phyloP scores from a whole-genome alignment of 2,888 invertebrate species.

The Epiblema foenella region DNA sequence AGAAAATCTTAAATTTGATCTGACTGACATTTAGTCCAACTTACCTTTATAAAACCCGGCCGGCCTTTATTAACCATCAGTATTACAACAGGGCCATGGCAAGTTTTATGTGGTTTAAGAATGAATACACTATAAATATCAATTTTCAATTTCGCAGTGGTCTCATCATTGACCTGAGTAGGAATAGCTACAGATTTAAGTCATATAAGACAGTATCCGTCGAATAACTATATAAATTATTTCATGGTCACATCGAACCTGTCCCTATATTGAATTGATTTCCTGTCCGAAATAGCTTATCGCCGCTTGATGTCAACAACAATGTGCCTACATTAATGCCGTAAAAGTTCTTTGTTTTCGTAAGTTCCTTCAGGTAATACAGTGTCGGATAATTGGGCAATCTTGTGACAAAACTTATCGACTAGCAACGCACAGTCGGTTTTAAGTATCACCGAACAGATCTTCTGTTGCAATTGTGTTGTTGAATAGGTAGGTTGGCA shows the following conservation, averaged over 20 bases:
- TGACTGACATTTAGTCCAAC: no score
- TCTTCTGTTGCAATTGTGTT: constrained; percentile 18
- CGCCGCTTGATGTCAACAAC: constrained; percentile 41
- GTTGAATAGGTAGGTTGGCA: constrained; percentile 15
- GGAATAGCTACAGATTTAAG: no score
- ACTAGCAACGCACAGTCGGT: constrained; percentile 3
- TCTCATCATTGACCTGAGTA: no score
- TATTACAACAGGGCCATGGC: no score
- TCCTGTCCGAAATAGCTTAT: constrained; percentile 41
- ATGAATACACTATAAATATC: no score
- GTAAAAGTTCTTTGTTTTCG: constrained; percentile 44
- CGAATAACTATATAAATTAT: constrained; percentile 5
- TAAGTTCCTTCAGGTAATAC: neutral
- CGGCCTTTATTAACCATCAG: no score
- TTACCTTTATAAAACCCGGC: no score
- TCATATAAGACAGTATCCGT: neutral
- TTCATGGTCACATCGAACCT: constrained; percentile 14
- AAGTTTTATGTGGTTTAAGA: no score
- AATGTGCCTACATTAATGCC: constrained; percentile 36
- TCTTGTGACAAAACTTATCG: constrained; percentile 25
- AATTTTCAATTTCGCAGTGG: no score
- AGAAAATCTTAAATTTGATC: no score
- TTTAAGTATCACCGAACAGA: constrained; percentile 2
- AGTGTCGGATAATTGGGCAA: constrained; percentile 10
- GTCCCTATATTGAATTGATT: constrained; percentile 40